A percentile compares a stretch with the other conserved stretches of the same genome.
Evolutionary conservation across 2,888 invertebrate species (phyloP).

Genomic region (Tridacna crocea): DNA sequence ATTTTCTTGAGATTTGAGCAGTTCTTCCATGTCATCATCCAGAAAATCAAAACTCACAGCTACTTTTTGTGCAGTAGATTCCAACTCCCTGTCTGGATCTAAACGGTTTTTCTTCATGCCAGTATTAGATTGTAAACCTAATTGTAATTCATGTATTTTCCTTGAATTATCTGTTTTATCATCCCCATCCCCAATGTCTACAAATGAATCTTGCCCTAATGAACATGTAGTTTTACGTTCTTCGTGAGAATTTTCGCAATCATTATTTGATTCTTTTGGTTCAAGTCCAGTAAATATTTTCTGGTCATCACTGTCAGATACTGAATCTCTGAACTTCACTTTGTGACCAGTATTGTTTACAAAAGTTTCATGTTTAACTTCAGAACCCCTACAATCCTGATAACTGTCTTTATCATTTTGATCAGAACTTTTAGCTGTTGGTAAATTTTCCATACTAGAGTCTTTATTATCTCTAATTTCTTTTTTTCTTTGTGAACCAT

Average conservation of each 20-base stretch:
- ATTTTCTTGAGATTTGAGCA: slow-evolving; percentile 37
- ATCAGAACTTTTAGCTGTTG: neutral
- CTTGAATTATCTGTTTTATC: too few species aligned
- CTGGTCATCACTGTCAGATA: neutral
- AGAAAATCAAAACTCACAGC: slow-evolving; percentile 53
- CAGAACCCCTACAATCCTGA: neutral
- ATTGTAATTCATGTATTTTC: too few species aligned
- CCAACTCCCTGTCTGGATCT: too few species aligned
- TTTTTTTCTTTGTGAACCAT: slow-evolving; percentile 41
- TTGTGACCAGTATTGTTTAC: neutral
- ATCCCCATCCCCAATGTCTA: too few species aligned
- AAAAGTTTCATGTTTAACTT: neutral
- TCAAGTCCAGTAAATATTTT: too few species aligned
- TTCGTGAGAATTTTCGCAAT: too few species aligned
- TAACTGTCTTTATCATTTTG: slow-evolving; percentile 5
- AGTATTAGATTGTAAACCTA: too few species aligned
- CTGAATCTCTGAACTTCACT: neutral
- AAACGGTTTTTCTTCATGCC: too few species aligned
- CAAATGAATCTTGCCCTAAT: too few species aligned
- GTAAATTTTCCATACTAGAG: neutral
- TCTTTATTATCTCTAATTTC: neutral
- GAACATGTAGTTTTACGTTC: too few species aligned
- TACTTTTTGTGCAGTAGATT: slow-evolving; percentile 14
- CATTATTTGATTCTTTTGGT: too few species aligned
- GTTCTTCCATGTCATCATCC: slow-evolving; percentile 45